phyloP scores from a whole-genome alignment of 2,797 vertebrate genomes.

The Neopelma chrysocephalum region DNA sequence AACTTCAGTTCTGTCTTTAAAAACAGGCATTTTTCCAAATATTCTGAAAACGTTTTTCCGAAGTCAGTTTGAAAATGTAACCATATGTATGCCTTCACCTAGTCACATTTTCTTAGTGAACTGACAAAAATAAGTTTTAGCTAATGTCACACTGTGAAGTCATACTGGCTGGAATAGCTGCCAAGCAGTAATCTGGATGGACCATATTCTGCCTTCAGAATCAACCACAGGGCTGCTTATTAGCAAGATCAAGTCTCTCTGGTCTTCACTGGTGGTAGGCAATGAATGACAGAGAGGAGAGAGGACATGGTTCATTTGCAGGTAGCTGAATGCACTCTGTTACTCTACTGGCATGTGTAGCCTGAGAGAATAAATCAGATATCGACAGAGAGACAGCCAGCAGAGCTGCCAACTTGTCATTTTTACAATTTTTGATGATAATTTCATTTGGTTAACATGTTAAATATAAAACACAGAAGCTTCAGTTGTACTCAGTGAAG shows the following conservation, averaged over 20 bases:
- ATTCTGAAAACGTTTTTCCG: conserved; percentile 11
- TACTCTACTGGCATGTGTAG: neutral
- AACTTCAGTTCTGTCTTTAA: conserved; percentile 9
- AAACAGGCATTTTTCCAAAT: conserved; percentile 33
- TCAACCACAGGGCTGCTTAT: neutral
- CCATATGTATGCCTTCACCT: conserved; percentile 44
- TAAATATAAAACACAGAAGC: neutral
- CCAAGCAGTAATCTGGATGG: neutral
- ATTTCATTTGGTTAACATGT: neutral
- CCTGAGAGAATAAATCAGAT: neutral
- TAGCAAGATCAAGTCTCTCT: neutral
- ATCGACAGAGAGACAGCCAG: neutral
- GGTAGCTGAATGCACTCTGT: neutral
- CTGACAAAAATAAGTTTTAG: conserved; percentile 33
- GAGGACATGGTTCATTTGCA: neutral
- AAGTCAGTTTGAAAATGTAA: conserved; percentile 30
- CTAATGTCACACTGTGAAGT: conserved; percentile 5
- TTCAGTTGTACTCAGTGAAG: neutral
- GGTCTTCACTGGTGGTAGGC: neutral
- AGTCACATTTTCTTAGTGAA: conserved; percentile 29
- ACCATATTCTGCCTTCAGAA: conserved; percentile 5
- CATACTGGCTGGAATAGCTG: neutral
- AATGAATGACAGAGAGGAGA: neutral
- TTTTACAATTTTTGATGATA: neutral
- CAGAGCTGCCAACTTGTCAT: neutral